A percentile compares a stretch with the other conserved stretches of the same genome.
Conservation (phyloP, 2,797 vertebrate species). For the Oreochromis grahami region DNA sequence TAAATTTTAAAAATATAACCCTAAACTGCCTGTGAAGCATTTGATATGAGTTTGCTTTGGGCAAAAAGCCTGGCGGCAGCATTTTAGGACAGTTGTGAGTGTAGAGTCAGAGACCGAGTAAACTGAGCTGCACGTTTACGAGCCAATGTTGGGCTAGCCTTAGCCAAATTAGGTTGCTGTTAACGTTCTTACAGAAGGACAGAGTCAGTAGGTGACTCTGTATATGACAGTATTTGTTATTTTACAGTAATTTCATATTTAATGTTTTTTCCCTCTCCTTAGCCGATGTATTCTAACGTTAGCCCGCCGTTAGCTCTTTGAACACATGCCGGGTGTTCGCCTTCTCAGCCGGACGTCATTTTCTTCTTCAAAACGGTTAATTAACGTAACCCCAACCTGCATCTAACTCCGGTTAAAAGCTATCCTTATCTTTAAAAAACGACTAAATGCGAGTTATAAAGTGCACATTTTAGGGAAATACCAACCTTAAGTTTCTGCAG, state of each 20-base stretch:
- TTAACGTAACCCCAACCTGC: fast-evolving
- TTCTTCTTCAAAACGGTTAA: fast-evolving
- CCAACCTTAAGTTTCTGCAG: conserved; percentile 75
- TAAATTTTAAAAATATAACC: not conserved
- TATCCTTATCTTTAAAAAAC: fast-evolving
- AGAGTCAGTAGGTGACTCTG: not conserved
- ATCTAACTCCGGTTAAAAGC: fast-evolving
- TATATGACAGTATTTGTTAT: fast-evolving
- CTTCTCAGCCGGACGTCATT: not conserved
- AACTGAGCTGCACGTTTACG: not conserved
- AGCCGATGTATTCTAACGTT: fast-evolving
- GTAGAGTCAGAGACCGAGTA: not conserved
- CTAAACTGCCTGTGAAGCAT: not conserved
- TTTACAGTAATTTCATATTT: fast-evolving
- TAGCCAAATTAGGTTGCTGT: not conserved
- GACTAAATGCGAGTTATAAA: not conserved
- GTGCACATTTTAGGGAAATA: not conserved
- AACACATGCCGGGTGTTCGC: conserved; percentile 33
- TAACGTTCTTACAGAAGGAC: not conserved
- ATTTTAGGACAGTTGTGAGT: not conserved
- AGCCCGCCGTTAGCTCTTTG: conserved; percentile 8
- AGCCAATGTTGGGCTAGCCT: not conserved
- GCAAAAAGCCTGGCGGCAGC: not conserved
- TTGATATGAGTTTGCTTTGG: not conserved
- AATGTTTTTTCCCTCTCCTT: not conserved